These are phyloP conservation scores for Neoitamus cyanurus DNA, from an alignment of 2,888 invertebrate genomes.

Conservation along the genomic window DNA sequence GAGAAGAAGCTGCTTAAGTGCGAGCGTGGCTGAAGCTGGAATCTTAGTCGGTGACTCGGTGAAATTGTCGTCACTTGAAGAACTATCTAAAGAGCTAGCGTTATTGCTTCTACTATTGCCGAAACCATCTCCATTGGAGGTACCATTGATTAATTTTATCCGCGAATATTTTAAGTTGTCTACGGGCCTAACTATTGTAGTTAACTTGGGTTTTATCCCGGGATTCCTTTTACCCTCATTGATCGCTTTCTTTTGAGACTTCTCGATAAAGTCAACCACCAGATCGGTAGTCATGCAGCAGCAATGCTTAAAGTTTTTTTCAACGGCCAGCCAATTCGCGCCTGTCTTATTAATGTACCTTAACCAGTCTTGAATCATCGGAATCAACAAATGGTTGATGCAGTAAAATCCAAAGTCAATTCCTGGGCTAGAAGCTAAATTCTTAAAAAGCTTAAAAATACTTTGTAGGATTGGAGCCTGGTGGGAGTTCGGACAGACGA, in stretches of 20 bases:
- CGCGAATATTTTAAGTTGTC: constrained; percentile 64
- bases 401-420: constrained; percentile 91
- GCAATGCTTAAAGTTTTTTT: constrained; percentile 94
- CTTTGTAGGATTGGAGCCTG: constrained; percentile 89
- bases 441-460: constrained; percentile 84
- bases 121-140: constrained; percentile 55
- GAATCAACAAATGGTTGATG: constrained; percentile 89
- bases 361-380: constrained; percentile 94
- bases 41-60: constrained; percentile 67
- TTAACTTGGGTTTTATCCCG: constrained; percentile 52
- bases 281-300: constrained; percentile 93
- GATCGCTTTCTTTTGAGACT: constrained; percentile 73
- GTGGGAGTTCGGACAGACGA: constrained; percentile 88
- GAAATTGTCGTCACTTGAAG: constrained; percentile 62
- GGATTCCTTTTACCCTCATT: constrained; percentile 55
- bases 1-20: constrained; percentile 85
- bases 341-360: constrained; percentile 79
- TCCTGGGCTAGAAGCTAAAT: constrained; percentile 83
- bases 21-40: constrained; percentile 77
- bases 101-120: constrained; percentile 35
- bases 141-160: constrained; percentile 63
- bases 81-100: constrained; percentile 43
- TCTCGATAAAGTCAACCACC: constrained; percentile 85
- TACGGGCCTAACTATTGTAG: constrained; percentile 63
- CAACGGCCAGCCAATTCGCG: constrained; percentile 79